A percentile compares a stretch with the other conserved stretches of the same genome.
phyloP scores from a whole-genome alignment of 2,797 vertebrate genomes.

The Pelobates cultripes region DNA sequence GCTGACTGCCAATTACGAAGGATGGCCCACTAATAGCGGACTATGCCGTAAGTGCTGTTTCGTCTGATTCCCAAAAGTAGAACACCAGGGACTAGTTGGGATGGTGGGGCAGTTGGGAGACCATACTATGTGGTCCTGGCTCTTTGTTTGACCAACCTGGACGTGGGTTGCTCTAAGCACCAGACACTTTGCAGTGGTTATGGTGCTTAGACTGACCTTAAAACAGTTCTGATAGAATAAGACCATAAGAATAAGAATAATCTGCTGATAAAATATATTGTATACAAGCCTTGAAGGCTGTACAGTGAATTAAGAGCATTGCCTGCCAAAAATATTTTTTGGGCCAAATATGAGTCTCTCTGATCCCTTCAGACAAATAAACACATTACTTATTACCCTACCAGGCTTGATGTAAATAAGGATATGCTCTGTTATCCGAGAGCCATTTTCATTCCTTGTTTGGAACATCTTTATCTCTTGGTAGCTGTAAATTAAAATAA shows the following conservation, averaged over 20 bases:
- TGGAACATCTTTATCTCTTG: conserved; percentile 18
- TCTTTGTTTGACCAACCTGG: too few species aligned
- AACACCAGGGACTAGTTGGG: too few species aligned
- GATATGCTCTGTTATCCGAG: not conserved
- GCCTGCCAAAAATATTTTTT: conserved; percentile 32
- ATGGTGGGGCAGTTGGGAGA: too few species aligned
- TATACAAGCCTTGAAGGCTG: conserved; percentile 10
- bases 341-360: conserved; percentile 39
- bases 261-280: conserved; percentile 30
- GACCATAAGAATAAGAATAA: conserved; percentile 33
- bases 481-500: conserved; percentile 28
- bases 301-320: conserved; percentile 10
- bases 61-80: too few species aligned
- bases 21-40: too few species aligned
- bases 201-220: too few species aligned
- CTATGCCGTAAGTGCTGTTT: too few species aligned
- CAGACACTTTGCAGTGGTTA: too few species aligned
- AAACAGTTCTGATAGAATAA: not conserved
- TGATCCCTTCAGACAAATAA: conserved; percentile 51
- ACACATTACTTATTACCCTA: conserved; percentile 41
- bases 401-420: conserved; percentile 19
- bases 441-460: not conserved
- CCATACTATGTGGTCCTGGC: too few species aligned
- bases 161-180: too few species aligned
- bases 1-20: too few species aligned